Evolutionary conservation across 2,113 vertebrate species (phyloP), one percentile per base, ranked within the genome.

Genomic region (Dipodomys ordii): DNA sequence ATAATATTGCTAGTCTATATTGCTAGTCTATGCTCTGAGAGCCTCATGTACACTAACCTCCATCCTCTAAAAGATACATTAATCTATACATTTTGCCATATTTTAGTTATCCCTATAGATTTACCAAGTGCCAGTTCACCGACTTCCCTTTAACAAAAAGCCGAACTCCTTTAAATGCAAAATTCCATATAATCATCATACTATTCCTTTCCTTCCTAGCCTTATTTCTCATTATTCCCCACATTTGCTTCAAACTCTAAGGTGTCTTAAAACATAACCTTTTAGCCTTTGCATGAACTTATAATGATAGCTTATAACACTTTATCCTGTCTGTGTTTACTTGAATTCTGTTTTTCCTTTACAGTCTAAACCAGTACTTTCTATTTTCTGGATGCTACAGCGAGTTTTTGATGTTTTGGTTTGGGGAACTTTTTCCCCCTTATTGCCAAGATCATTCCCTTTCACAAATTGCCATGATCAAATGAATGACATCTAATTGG

Each of bases 31-130:
- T 23, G 65, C 18, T 2, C 4, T 62, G 44, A 91, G 83, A 62
- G 72, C 73, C 22, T 78, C 57, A 91, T 6, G 65, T 76, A 23
- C 28, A 27, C 25, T 57, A 32, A 32, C 13, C 32, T 62, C 44
- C 9, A 79, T 35, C 39, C 16, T 28, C 44, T 53, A 71, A 92
- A 72, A 92, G 46, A 81, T 80, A 79, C 77, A 46, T 11, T 46
- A 88, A 60, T 23, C 62, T 68, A 32, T 4, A 5, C 39, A 8
- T 20, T 32, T 32, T n/a, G 35, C 9, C 57, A 25, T 49, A 80
- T 82, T 88, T 94, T 87, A 90, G 64, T 67, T 35, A 73, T 53
- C 72, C 25, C 71, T 94, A 49, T 89, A 95, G 44, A 71, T 32
- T 39, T 68, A 60, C 25, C 28, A 57, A 3, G 8, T 18, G 23